Evolutionary conservation across 1,140 invertebrate species (phyloP).

Genomic region (Ceratina australensis): DNA sequence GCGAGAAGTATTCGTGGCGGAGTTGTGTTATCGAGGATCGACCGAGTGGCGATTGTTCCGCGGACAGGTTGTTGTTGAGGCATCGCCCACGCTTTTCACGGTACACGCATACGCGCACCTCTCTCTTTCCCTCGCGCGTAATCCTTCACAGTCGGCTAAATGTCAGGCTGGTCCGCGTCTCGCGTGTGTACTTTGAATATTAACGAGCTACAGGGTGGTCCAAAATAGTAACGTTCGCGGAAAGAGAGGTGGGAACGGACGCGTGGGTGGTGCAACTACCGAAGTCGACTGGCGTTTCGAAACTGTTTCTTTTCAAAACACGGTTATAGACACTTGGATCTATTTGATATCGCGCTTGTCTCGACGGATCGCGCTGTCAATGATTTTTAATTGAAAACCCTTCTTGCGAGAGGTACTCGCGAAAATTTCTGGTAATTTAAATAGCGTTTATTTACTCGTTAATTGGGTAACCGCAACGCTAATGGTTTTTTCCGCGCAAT

Average conservation of each 20-base stretch:
- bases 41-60: conserved; percentile 62
- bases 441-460: conserved; percentile 1
- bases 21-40: conserved; percentile 61
- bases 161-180: conserved; percentile 43
- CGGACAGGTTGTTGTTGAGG: conserved; percentile 61
- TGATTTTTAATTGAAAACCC: background rate
- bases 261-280: too few species aligned
- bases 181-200: conserved; percentile 59
- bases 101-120: conserved; percentile 21
- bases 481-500: conserved; percentile 15
- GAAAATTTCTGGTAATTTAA: conserved; percentile 23
- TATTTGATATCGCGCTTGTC: too few species aligned
- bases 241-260: background rate
- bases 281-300: too few species aligned
- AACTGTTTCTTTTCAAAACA: too few species aligned
- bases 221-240: conserved; percentile 26
- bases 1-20: conserved; percentile 47
- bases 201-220: conserved; percentile 59
- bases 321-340: too few species aligned
- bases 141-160: conserved; percentile 55
- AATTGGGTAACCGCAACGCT: background rate
- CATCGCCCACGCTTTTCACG: conserved; percentile 56
- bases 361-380: too few species aligned
- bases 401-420: background rate
- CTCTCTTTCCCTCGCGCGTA: conserved; percentile 38